Base-by-base conservation (phyloP, 2,797 vertebrate species). In the Heterohyrax brucei region DNA sequence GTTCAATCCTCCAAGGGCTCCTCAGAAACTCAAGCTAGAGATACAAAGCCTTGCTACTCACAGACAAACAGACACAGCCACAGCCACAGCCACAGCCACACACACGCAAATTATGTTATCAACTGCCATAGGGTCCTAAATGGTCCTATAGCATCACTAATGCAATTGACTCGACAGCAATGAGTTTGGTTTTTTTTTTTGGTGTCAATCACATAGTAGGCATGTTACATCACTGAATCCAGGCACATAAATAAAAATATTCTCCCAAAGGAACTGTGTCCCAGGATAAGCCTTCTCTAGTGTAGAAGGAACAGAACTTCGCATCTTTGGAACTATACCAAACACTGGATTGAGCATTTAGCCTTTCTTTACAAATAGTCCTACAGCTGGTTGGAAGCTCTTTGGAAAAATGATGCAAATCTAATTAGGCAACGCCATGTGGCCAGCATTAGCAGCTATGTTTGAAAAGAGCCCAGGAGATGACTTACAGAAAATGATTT, bases 321-420 rank as follows among this genome's bases (percentile, higher is more conserved):
- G 92, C 89, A 79, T 96, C 91, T 90, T 87, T 94, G 66, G 94
- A 95, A 70, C 73, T 87, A 91, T 96, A 90, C 62, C 82, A 93
- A 86, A 92, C 95, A 93, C 46, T 91, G 94, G 84, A 33, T 83
- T 87, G 73, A 95, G 61, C 77, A 95, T 68, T 94, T 86, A 53
- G 70, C n/a, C 82, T 95, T 95, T 96, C 89, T 93, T 96, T 94
- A 85, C 94, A 95, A 94, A 86, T 64, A 97, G 83, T 92, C 87
- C 89, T 93, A 89, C 39, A 94, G 94, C 95, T 92, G 80, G 68
- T 79, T 89, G 66, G 48, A 92, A 84, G 73, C 61, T 73, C 81
- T 90, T 76, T 62, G 78, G 86, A 79, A 96, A 94, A 21, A 48
- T 33, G 50, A 85, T n/a, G 39, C 62, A 92, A 70, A 95, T 88